Evolutionary conservation across 2,113 vertebrate genomes (phyloP).

Genomic region (Isurus oxyrinchus): DNA sequence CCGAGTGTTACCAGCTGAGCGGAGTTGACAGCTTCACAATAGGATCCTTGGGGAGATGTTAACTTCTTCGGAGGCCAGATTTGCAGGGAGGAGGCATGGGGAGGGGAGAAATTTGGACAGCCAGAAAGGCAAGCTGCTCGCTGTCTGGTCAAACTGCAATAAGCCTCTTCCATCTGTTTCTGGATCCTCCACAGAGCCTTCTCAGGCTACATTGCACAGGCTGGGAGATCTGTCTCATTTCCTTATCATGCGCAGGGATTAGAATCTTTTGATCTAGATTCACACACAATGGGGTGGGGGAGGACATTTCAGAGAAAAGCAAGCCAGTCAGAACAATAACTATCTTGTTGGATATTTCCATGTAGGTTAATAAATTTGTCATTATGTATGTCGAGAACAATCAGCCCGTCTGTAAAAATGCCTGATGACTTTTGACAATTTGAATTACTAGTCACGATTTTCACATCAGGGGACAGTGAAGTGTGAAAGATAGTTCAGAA

Average conservation of each 20-base stretch:
- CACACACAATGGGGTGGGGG: no score
- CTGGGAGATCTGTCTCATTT: background rate
- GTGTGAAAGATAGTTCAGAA: background rate
- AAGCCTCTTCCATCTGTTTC: background rate
- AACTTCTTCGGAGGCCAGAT: background rate
- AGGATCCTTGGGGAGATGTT: background rate
- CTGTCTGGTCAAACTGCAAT: background rate
- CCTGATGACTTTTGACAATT: constrained; percentile 32
- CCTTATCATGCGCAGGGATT: background rate
- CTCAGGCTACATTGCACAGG: background rate
- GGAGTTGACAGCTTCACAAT: background rate
- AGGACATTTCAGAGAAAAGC: background rate
- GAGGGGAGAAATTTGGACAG: background rate
- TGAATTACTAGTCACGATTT: constrained; percentile 21
- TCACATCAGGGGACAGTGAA: background rate
- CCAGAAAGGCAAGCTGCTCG: background rate
- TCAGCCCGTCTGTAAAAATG: background rate
- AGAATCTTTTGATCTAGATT: no score
- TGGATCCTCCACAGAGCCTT: background rate
- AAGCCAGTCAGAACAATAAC: background rate
- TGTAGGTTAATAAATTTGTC: constrained; percentile 18
- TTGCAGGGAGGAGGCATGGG: background rate
- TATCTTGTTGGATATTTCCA: background rate
- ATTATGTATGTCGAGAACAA: constrained; percentile 4
- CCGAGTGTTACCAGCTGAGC: background rate